Evolutionary conservation across 1,140 invertebrate genomes (phyloP).

Genomic region (Tetragnatha versicolor): DNA sequence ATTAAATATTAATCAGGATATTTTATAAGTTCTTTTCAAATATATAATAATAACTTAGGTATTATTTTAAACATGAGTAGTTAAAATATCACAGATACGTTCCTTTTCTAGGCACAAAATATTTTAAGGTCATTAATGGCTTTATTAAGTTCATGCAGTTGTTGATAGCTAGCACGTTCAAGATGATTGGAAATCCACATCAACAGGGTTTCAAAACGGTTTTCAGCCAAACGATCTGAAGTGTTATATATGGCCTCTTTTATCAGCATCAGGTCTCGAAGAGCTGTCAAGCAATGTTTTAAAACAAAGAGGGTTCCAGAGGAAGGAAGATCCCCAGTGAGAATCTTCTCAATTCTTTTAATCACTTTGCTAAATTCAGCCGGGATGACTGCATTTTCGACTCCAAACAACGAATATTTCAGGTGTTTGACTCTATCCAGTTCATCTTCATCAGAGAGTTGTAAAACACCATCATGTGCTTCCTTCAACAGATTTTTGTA

Average conservation of each 20-base stretch:
- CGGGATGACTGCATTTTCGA: background rate
- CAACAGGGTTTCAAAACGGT: slow-evolving; percentile 17
- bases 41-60: too few species aligned
- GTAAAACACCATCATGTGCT: background rate
- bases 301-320: background rate
- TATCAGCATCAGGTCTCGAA: background rate
- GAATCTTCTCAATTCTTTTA: slow-evolving; percentile 10
- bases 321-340: background rate
- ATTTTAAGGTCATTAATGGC: background rate
- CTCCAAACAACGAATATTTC: background rate
- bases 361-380: slow-evolving; percentile 1
- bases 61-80: too few species aligned
- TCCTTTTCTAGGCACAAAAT: too few species aligned
- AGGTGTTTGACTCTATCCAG: background rate
- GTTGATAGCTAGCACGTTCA: slow-evolving; percentile 34
- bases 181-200: slow-evolving; percentile 34
- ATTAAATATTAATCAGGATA: too few species aligned
- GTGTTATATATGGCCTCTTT: background rate
- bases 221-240: background rate
- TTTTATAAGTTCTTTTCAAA: too few species aligned
- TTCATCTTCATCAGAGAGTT: background rate
- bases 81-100: too few species aligned
- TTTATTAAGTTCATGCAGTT: slow-evolving; percentile 12
- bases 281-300: background rate
- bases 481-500: slow-evolving; percentile 16